Evolutionary conservation across 1,140 invertebrate genomes (phyloP).

Genomic region (Antheraea mylitta): DNA sequence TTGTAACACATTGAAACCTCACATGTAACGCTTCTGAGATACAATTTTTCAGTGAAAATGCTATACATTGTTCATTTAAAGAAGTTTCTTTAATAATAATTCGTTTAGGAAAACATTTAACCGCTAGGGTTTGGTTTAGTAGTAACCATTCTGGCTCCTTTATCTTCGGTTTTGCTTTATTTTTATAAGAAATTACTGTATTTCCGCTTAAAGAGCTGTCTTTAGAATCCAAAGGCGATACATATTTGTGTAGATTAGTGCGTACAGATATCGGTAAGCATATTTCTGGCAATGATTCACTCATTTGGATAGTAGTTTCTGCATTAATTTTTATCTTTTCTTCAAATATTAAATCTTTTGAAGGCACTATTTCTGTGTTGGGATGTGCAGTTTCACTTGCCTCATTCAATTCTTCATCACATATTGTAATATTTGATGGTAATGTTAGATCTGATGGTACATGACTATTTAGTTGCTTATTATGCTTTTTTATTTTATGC

Average conservation of each 20-base stretch:
- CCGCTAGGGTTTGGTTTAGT: conserved; percentile 25
- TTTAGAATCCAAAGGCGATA: conserved; percentile 38
- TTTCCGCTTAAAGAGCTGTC: conserved; percentile 25
- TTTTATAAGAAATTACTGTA: conserved; percentile 6
- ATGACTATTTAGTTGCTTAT: conserved; percentile 16
- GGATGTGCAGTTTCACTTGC: conserved; percentile 38
- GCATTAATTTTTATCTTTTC: conserved; percentile 17
- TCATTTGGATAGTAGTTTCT: conserved; percentile 19
- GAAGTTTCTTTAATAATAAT: conserved; percentile 34
- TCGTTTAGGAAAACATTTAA: conserved; percentile 39
- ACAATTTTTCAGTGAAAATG: conserved; percentile 49
- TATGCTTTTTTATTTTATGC: conserved; percentile 24
- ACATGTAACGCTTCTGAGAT: conserved; percentile 33
- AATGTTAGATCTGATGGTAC: conserved; percentile 21
- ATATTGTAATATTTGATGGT: conserved; percentile 10
- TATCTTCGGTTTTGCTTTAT: neutral
- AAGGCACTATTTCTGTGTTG: conserved; percentile 45
- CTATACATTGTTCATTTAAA: conserved; percentile 36
- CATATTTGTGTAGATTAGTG: conserved; percentile 47
- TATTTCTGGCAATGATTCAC: neutral
- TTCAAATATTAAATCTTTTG: conserved; percentile 23
- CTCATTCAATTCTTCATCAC: conserved; percentile 21
- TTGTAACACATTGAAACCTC: conserved; percentile 41
- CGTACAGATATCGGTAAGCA: conserved; percentile 36
- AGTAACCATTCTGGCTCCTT: conserved; percentile 20